These are phyloP conservation scores for Camponotus floridanus DNA, from an alignment of 1,140 invertebrate species.

Conservation along the genomic window DNA sequence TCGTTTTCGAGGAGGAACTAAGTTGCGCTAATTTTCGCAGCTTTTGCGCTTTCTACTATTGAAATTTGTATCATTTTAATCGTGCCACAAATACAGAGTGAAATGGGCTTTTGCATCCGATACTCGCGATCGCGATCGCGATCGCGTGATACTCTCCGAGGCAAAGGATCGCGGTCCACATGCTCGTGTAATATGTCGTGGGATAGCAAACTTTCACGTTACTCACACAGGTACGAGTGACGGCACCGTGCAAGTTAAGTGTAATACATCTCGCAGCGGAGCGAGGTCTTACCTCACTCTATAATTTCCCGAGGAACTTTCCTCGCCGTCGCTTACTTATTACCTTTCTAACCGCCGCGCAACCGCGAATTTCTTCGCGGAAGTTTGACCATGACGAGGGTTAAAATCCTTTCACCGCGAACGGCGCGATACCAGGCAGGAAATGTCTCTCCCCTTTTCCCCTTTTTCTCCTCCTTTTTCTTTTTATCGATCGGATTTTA, in stretches of 20 bases:
- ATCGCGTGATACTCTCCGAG: constrained; percentile 24
- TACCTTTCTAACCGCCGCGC: constrained; percentile 75
- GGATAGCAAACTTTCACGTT: constrained; percentile 76
- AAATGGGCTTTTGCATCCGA: constrained; percentile 25
- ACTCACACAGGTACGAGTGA: constrained; percentile 65
- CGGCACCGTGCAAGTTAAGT: constrained; percentile 73
- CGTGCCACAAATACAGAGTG: constrained; percentile 30
- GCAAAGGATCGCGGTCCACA: constrained; percentile 45
- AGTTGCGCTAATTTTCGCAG: constrained; percentile 12
- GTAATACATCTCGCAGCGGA: constrained; percentile 72
- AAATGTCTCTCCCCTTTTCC: background rate
- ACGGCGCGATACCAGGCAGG: constrained; percentile 30
- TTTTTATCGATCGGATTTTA: constrained; percentile 7
- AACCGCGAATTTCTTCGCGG: constrained; percentile 73
- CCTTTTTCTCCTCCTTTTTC: background rate
- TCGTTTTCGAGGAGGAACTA: background rate
- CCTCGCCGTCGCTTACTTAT: constrained; percentile 71
- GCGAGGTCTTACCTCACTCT: constrained; percentile 78
- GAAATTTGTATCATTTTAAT: background rate
- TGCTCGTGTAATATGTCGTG: constrained; percentile 27
- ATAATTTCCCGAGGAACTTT: constrained; percentile 73
- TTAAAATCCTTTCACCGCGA: constrained; percentile 40
- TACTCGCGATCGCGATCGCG: constrained; percentile 21
- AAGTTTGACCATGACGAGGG: constrained; percentile 77
- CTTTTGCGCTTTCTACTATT: background rate